phyloP scores from a whole-genome alignment of 2,888 invertebrate genomes.

The Zootermopsis nevadensis region DNA sequence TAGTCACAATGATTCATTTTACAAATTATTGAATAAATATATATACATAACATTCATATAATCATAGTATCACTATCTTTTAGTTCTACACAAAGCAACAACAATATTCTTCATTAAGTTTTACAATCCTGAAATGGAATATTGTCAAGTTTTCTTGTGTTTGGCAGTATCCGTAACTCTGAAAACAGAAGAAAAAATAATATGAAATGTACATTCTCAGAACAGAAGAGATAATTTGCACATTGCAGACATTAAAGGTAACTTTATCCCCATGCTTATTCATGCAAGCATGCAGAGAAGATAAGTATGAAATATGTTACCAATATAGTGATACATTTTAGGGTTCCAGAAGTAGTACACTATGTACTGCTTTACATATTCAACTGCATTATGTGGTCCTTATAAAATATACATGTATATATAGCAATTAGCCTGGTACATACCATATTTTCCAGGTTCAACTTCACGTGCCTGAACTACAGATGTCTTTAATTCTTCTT shows the following conservation, averaged over 20 bases:
- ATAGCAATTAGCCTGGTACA: conserved; percentile 54
- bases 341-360: no score
- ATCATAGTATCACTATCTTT: background rate
- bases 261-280: no score
- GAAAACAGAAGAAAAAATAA: conserved; percentile 59
- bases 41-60: background rate
- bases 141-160: conserved; percentile 74
- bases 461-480: conserved; percentile 79
- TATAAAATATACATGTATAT: background rate
- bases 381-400: background rate
- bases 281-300: no score
- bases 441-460: conserved; percentile 76
- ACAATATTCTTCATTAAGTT: background rate
- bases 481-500: conserved; percentile 75
- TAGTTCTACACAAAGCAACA: background rate
- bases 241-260: no score
- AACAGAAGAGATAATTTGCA: no score
- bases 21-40: background rate
- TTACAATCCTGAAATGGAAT: conserved; percentile 68
- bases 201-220: no score
- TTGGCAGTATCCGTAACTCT: conserved; percentile 72
- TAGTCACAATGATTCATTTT: background rate
- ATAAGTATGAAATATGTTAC: no score
- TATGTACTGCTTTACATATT: no score
- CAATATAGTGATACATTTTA: no score